phyloP scores from a whole-genome alignment of 2,113 vertebrate genomes.

The Eretmochelys imbricata region DNA sequence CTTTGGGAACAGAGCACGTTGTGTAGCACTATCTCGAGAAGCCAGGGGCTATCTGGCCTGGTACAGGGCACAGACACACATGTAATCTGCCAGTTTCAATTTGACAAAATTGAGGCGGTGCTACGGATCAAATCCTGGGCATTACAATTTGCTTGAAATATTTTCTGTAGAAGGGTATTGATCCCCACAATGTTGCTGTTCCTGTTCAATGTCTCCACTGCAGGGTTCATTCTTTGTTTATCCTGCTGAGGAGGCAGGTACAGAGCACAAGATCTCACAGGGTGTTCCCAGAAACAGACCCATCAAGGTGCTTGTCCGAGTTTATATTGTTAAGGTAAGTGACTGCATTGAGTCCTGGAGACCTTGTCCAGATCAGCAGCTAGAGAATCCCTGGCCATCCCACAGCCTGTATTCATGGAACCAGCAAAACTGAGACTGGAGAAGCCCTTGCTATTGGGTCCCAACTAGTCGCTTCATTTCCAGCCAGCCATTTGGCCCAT shows the following conservation, averaged over 20 bases:
- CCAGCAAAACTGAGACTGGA: background rate
- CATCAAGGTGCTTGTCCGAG: conserved; percentile 89
- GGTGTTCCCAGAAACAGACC: conserved; percentile 90
- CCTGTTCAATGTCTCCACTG: background rate
- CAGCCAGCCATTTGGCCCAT: background rate
- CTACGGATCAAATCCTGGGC: background rate
- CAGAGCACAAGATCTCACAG: conserved; percentile 81
- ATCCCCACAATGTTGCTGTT: background rate
- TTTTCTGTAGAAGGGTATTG: background rate
- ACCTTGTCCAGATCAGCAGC: background rate
- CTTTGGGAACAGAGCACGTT: background rate
- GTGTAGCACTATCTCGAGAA: background rate
- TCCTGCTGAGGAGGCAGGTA: conserved; percentile 80
- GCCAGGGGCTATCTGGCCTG: background rate
- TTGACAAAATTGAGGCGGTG: background rate
- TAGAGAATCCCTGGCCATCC: background rate
- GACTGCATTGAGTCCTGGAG: background rate
- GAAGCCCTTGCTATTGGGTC: background rate
- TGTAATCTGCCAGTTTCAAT: background rate
- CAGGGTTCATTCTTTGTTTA: conserved; percentile 94
- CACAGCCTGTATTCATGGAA: background rate
- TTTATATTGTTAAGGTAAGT: conserved; percentile 92
- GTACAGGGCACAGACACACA: background rate
- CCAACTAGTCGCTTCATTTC: background rate
- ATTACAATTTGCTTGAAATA: background rate